Evolutionary conservation across 2,888 invertebrate genomes (phyloP).

Genomic region (Chymomyza procnemis): DNA sequence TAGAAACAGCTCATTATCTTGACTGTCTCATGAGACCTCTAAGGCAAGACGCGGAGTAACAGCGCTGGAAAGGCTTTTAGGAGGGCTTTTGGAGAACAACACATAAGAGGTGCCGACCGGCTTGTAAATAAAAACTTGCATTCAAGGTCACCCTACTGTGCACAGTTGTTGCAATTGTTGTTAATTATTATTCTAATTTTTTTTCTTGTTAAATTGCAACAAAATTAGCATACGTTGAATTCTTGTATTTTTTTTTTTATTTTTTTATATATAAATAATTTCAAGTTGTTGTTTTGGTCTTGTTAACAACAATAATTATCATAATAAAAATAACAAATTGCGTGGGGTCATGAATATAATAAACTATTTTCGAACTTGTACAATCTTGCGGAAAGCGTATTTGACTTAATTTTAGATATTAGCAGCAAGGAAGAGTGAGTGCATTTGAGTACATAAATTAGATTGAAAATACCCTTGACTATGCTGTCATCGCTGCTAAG

Average conservation of each 20-base stretch:
- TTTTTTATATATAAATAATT: background rate
- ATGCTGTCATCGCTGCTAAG: no score
- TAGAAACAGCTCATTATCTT: background rate
- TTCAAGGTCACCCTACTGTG: background rate
- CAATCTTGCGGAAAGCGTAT: no score
- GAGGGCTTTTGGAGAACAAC: background rate
- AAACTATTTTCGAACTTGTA: no score
- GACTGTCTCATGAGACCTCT: background rate
- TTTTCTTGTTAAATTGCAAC: background rate
- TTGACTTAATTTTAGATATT: no score
- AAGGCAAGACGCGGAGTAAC: no score
- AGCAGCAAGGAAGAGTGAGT: no score
- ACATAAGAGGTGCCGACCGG: constrained; percentile 36
- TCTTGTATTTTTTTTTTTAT: background rate
- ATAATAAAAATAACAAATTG: no score
- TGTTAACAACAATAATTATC: background rate
- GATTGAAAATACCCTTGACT: no score
- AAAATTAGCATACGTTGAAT: constrained; percentile 35
- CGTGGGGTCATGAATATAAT: no score
- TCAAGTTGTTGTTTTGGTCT: background rate
- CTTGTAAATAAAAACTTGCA: constrained; percentile 58
- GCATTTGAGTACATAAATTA: no score
- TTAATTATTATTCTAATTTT: background rate
- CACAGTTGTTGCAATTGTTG: background rate
- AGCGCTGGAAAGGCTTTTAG: background rate